Evolutionary conservation across 2,797 vertebrate genomes (phyloP), one percentile per base, ranked within the genome.

Genomic region (Serranus cabrilla): DNA sequence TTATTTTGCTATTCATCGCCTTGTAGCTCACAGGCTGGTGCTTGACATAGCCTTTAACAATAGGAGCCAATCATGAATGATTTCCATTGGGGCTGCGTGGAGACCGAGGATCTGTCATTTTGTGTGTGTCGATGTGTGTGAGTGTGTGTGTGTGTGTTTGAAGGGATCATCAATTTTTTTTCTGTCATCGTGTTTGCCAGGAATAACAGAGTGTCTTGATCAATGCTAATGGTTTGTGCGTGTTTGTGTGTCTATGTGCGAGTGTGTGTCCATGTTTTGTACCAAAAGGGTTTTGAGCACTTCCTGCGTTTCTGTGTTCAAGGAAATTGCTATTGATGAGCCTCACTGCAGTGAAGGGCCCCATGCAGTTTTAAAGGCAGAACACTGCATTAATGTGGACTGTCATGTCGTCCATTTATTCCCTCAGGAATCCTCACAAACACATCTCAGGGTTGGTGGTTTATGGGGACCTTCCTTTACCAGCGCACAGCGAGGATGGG

Each of bases 301-400:
- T 72, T 80, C 66, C 69, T 76, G 69, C 42, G 11, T 75, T 40
- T 80, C 55, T 46, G 65, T 83, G 78, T 88, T 88, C 58, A 65
- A 66, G 78, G 67, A 88, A 86, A 91, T 88, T 85, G 74, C 73
- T 81, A 88, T 85, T 83, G 89, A 89, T 84, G 61, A 86, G 64
- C 20, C 4, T 70, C 17, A 18, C 56, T 42, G 62, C 69, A 80
- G 69, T 0, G 7, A 58, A 78, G 72, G 14, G 25, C 57, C n/a
- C 20, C 50, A 11, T 61, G 71, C 40, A 51, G 71, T 23, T 82
- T 81, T 70, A 71, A 74, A 78, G 51, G 61, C 72, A 21, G 51
- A 4, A 42, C 42, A 34, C 61, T 58, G 60, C 52, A 71, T 78
- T 81, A 76, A 78, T 64, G 70, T 50, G 65, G 50, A 60, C 49